Evolutionary conservation across 2,888 invertebrate genomes (phyloP).

Genomic region (Epistrophe grossulariae): DNA sequence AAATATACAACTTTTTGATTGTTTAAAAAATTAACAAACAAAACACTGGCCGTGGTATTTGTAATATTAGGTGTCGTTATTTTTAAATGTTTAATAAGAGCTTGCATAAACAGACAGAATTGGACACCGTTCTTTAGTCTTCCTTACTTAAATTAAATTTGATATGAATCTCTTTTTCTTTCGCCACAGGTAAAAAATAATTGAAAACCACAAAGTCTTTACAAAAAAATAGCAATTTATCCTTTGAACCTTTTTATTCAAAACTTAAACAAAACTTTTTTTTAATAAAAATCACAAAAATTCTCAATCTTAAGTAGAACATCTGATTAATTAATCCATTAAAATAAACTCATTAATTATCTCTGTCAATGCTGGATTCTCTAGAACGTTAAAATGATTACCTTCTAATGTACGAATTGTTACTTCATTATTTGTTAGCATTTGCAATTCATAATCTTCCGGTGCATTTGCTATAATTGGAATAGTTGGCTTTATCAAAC

Average conservation of each 20-base stretch:
- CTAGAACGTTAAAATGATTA: slow-evolving; percentile 88
- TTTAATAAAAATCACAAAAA: slow-evolving; percentile 2
- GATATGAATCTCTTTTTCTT: too few relatives aligned
- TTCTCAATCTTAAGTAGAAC: slow-evolving; percentile 56
- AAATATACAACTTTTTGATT: too few relatives aligned
- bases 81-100: too few relatives aligned
- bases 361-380: slow-evolving; percentile 87
- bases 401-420: slow-evolving; percentile 88
- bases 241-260: slow-evolving; percentile 40
- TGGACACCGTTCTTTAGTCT: too few relatives aligned
- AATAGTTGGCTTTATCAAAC: slow-evolving; percentile 87
- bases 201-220: not conserved
- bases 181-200: too few relatives aligned
- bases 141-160: too few relatives aligned
- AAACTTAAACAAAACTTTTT: slow-evolving; percentile 20
- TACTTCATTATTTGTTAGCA: slow-evolving; percentile 85
- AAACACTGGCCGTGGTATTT: too few relatives aligned
- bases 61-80: too few relatives aligned
- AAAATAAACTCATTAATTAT: slow-evolving; percentile 85
- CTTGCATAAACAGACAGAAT: too few relatives aligned
- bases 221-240: not conserved
- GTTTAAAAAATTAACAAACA: too few relatives aligned
- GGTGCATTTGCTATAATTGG: slow-evolving; percentile 85
- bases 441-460: slow-evolving; percentile 88
- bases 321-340: not conserved